Conservation (phyloP, 2,113 vertebrate genomes). For the Orycteropus afer region DNA sequence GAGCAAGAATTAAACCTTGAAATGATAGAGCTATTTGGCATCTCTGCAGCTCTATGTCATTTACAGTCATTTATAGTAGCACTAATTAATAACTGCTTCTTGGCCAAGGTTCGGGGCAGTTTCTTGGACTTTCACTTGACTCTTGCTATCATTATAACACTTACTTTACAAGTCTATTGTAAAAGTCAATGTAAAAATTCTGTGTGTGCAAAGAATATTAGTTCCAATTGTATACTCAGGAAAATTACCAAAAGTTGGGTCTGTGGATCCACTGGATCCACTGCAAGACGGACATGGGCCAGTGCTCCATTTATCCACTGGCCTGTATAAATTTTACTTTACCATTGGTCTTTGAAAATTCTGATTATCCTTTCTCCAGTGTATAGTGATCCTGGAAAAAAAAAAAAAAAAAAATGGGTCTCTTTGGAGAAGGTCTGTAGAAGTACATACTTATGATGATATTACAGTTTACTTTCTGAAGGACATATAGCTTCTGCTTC, state of each 20-base stretch:
- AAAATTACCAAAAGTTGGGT: not conserved
- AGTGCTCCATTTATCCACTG: not conserved
- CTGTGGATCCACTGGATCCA: not conserved
- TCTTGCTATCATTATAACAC: not conserved
- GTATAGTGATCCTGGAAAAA: not conserved
- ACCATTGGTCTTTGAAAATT: not conserved
- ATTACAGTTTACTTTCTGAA: not conserved
- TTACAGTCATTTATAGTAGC: not conserved
- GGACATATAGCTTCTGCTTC: not conserved
- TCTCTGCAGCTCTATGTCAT: not conserved
- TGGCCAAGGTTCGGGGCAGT: not conserved
- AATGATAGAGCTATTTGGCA: not conserved
- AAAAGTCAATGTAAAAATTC: not conserved
- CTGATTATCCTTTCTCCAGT: not conserved
- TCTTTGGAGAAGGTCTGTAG: not conserved
- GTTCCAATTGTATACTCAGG: not conserved
- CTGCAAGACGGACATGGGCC: not conserved
- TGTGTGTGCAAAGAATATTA: conserved; percentile 9
- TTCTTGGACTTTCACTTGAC: not conserved
- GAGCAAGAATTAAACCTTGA: not conserved
- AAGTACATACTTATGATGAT: not conserved
- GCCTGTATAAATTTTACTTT: not conserved
- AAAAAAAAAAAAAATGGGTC: not conserved
- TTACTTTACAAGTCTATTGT: not conserved
- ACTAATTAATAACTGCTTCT: not conserved